Percentiles rank a stretch among this genome's conserved stretches.
phyloP scores from a whole-genome alignment of 2,113 vertebrate genomes.

The Illadopsis cleaveri region DNA sequence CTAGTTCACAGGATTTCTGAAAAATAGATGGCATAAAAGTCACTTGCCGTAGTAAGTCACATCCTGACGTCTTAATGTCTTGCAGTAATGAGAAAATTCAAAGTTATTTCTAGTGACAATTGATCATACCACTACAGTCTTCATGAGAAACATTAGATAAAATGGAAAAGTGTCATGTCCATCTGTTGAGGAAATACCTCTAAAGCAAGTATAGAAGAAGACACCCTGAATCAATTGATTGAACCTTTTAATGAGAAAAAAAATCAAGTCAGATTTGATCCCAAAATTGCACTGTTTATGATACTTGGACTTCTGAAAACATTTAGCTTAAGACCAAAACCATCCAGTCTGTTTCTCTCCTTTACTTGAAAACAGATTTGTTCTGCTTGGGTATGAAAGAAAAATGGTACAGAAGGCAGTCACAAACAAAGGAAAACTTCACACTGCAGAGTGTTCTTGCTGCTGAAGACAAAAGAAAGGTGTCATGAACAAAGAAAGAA shows the following conservation, averaged over 20 bases:
- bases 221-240: neutral
- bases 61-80: constrained; percentile 70
- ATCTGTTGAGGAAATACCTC: constrained; percentile 51
- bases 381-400: neutral
- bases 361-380: neutral
- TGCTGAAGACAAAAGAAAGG: neutral
- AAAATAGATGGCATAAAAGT: constrained; percentile 61
- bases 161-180: neutral
- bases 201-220: constrained; percentile 40
- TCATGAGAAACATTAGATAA: constrained; percentile 41
- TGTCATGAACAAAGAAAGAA: neutral
- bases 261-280: neutral
- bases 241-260: constrained; percentile 5
- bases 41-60: constrained; percentile 67
- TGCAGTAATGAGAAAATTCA: constrained; percentile 73
- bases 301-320: neutral
- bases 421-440: neutral
- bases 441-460: neutral
- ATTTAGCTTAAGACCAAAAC: neutral
- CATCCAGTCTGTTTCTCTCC: neutral
- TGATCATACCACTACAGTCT: constrained; percentile 48
- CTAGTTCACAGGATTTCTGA: constrained; percentile 56
- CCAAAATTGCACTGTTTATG: neutral
- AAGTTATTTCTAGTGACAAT: constrained; percentile 67
- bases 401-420: neutral